Evolutionary conservation across 2,888 invertebrate species (phyloP), one percentile per base, ranked within the genome.

Genomic region (Ariolimax columbianus): DNA sequence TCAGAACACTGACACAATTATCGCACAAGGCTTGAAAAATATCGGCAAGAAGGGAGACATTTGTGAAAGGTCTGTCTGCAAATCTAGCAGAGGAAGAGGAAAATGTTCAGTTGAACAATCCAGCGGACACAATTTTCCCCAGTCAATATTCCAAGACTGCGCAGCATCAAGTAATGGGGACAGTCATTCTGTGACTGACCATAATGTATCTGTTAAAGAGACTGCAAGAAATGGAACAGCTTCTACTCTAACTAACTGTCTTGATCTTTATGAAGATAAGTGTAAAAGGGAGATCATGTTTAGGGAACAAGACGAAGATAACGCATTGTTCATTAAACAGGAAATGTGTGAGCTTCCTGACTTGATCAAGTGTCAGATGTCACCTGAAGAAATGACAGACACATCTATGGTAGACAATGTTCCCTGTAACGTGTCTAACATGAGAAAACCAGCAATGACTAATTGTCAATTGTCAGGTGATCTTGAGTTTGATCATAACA

Each of bases 41-140:
- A 38, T 63, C 33, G n/a, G 40, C 26, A 78, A 23, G 36, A 23
- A 2, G 6, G n/a, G 30, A 14, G 33, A 30, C 14, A 2, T 63
- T 3, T 26, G 26, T n/a, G 40, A 38, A 38, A 26, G 63, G n/a
- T 14, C 38, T 14, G 38, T 63, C 59, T n/a, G 1, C n/a, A 59
- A 78, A 43, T 19, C n/a, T 30, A n/a, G 79, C 14, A 40, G 79
- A 43, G 79, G 79, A 4, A 38, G 79, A 68, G 79, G 79, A 43
- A 66, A 47, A 43, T 30, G 47, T 33, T 51, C 51, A 0, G 23
- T 1, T 2, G 33, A 51, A 30, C 30, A 51, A 55, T 33, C 19
- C 47, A 51, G 33, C n/a, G 17, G 4, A 47, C n/a, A n/a, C 11
- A n/a, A 43, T 43, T 72, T 26, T 40, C 9, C n/a, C 26, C 40